phyloP scores from a whole-genome alignment of 2,113 vertebrate genomes.

The Litocranius walleri region DNA sequence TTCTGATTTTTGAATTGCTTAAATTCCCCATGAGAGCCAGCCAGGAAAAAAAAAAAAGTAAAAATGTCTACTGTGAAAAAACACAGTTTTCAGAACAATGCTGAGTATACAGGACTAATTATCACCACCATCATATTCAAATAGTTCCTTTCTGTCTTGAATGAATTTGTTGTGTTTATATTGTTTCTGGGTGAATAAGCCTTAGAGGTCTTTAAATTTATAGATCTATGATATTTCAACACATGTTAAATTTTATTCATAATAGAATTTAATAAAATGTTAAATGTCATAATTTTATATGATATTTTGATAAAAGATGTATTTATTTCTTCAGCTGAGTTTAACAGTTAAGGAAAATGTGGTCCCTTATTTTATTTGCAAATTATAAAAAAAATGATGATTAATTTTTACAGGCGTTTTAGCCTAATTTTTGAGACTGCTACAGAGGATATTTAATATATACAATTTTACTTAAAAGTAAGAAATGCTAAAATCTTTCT shows the following conservation, averaged over 20 bases:
- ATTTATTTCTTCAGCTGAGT: neutral
- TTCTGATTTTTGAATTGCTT: neutral
- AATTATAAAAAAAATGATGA: neutral
- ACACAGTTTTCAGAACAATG: neutral
- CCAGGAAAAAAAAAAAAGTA: neutral
- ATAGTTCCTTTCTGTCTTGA: neutral
- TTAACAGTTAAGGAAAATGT: neutral
- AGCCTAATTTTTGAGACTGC: neutral
- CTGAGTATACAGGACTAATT: neutral
- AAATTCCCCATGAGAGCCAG: neutral
- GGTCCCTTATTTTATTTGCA: neutral
- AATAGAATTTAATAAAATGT: neutral
- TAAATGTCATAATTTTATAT: neutral
- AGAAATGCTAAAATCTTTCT: neutral
- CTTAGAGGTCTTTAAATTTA: neutral
- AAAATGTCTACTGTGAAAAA: neutral
- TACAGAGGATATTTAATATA: neutral
- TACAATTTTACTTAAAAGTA: neutral
- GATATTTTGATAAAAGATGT: neutral
- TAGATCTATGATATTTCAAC: neutral
- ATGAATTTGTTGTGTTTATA: neutral
- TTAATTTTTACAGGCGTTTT: neutral
- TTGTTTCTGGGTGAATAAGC: neutral
- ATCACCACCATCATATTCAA: neutral
- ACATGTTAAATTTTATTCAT: neutral